Evolutionary conservation across 2,888 invertebrate species (phyloP).

Genomic region (Himalopsyche tibetana): DNA sequence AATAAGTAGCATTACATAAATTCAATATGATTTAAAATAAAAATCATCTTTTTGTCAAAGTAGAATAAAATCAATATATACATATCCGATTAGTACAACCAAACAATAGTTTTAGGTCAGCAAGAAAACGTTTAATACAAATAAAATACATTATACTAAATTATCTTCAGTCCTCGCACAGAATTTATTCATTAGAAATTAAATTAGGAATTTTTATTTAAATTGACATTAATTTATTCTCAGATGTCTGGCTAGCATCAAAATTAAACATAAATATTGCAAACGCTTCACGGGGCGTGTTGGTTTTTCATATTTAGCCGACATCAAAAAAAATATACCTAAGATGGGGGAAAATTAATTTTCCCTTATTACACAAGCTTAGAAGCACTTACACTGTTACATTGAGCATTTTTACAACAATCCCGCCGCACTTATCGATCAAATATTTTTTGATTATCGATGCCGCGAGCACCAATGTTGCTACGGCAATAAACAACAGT

Average conservation of each 20-base stretch:
- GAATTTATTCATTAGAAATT: not conserved
- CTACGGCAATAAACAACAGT: constrained; percentile 18
- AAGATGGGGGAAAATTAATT: not conserved
- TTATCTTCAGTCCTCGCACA: not conserved
- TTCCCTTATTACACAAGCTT: constrained; percentile 27
- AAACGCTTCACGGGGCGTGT: not conserved
- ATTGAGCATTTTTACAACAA: constrained; percentile 23
- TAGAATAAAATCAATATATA: not conserved
- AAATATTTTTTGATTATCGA: constrained; percentile 17
- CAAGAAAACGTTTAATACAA: not conserved
- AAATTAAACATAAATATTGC: not conserved
- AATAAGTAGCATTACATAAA: not conserved
- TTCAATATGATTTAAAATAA: not conserved
- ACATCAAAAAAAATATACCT: not conserved
- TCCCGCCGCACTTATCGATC: not conserved
- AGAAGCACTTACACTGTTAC: constrained; percentile 38
- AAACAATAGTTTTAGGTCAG: not conserved
- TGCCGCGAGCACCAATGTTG: not conserved
- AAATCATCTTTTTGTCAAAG: not conserved
- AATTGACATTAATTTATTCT: constrained; percentile 1
- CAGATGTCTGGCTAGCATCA: not conserved
- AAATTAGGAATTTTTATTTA: not conserved
- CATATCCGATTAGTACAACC: constrained; percentile 16
- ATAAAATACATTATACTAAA: not conserved
- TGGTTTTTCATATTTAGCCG: not conserved